A percentile compares a stretch with the other conserved stretches of the same genome.
These are phyloP conservation scores for Homarus gammarus DNA, from an alignment of 2,888 invertebrate genomes.

Conservation along the genomic window DNA sequence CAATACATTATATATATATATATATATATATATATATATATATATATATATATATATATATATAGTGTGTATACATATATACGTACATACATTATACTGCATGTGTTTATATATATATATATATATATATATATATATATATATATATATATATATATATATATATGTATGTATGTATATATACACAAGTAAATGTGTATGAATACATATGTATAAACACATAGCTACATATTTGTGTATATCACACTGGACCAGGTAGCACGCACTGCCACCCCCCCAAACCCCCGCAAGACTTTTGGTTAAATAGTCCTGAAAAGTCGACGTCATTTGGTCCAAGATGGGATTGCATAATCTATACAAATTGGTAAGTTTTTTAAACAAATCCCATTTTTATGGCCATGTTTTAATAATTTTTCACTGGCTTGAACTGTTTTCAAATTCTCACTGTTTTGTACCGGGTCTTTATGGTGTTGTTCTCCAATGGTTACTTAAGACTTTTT, in stretches of 20 bases:
- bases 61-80: conserved; percentile 1
- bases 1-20: background rate
- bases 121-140: conserved; percentile 51
- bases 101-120: conserved; percentile 44
- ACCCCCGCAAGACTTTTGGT: conserved; percentile 47
- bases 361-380: conserved; percentile 58
- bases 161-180: conserved; percentile 47
- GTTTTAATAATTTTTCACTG: conserved; percentile 5
- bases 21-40: conserved; percentile 15
- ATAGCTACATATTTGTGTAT: conserved; percentile 22
- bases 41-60: conserved; percentile 20
- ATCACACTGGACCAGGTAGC: conserved; percentile 38
- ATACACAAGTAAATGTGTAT: conserved; percentile 36
- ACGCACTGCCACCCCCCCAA: conserved; percentile 38
- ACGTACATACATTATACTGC: conserved; percentile 5
- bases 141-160: conserved; percentile 49
- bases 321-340: conserved; percentile 59
- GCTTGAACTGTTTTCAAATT: background rate
- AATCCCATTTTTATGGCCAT: conserved; percentile 33
- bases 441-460: background rate
- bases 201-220: conserved; percentile 20
- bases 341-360: conserved; percentile 64
- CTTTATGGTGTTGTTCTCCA: background rate
- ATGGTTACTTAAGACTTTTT: background rate
- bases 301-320: conserved; percentile 54